Evolutionary conservation across 2,113 vertebrate species (phyloP), one percentile per base, ranked within the genome.

Genomic region (Chaetodon trifascialis): DNA sequence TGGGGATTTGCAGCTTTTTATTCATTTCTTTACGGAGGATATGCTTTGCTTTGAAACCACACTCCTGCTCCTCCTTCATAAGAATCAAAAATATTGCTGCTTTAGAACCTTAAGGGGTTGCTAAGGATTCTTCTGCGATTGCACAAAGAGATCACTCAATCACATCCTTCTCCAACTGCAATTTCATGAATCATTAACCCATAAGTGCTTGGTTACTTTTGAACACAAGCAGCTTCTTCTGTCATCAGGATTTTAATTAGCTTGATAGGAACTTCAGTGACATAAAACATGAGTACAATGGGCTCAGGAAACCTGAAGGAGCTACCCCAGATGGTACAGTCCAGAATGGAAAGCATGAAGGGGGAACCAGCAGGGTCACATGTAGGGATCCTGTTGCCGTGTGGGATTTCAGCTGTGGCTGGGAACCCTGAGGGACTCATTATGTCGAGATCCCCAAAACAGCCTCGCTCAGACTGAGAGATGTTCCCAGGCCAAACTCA

Each of bases 101-200:
- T 76, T 56, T 11, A 5, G 47, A 14, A 52, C 7, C 44, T 77
- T 5, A 23, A 17, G 4, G 51, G 30, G 49, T 63, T 51, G 74
- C 54, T 65, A 36, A 30, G 21, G 51, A 25, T 80, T 19, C 36
- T 23, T 59, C 59, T 14, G 5, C 0, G 4, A 52, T 73, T 71
- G n/a, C 67, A 69, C 66, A 65, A 5, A 60, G 60, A 25, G 14
- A 63, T 82, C 42, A 14, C 65, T 49, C 68, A 9, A 55, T 79
- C 65, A 36, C 34, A 40, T 58, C 52, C 55, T 38, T 49, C 65
- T 86, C 79, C 54, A 79, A 72, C 56, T 70, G 69, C 64, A 59
- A 85, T 86, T 87, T 90, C 63, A 89, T 86, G 85, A 89, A 83
- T 86, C 76, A 70, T 85, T 81, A 82, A 80, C 64, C 80, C 67